Evolutionary conservation across 2,888 invertebrate species (phyloP), one percentile per base, ranked within the genome.

Genomic region (Anorthoa munda): DNA sequence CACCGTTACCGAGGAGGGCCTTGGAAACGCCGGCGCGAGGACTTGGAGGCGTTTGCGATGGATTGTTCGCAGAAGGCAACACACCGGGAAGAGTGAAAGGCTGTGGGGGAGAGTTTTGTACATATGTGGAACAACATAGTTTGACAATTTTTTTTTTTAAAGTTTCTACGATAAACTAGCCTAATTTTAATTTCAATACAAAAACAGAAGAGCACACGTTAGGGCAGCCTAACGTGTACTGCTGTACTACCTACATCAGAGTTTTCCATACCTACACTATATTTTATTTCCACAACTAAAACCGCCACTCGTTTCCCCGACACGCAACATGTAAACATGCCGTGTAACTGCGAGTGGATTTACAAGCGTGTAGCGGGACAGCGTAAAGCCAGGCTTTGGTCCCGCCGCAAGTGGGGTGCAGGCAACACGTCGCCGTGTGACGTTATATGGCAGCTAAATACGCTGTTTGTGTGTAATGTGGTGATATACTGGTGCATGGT

Each of bases 371-470:
- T 81, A 53, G 46, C 48, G 66, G 69, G 50, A 23, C 63, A 26
- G 51, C 48, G 66, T 55, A 65, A 71, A 75, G 70, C 81, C 70
- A 50, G 67, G 83, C 83, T 83, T 83, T 72, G 56, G 73, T 53
- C 58, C 63, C 80, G 63, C 81, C 77, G 39, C 75, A 67, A 65
- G 66, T 58, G 65, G 82, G 78, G 77, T 58, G 68, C n/a, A 26
- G 13, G 18, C 72, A 39, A 60, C 72, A 65, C 50, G 23, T 48
- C 23, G n/a, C 4, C 11, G 15, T 66, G 59, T 51, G 53, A 60
- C 53, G 51, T 60, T 23, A 70, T 31, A 70, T 23, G 39, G 17
- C 31, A 21, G 50, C 18, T 50, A 63, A 63, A 48, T 26, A 50
- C 50, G 7, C 53, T 63, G n/a, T 50, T 51, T 39, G 23, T n/a